Percentiles rank a stretch among this genome's conserved stretches.
Evolutionary conservation across 2,888 invertebrate genomes (phyloP).

Genomic region (Brachyptera risi): DNA sequence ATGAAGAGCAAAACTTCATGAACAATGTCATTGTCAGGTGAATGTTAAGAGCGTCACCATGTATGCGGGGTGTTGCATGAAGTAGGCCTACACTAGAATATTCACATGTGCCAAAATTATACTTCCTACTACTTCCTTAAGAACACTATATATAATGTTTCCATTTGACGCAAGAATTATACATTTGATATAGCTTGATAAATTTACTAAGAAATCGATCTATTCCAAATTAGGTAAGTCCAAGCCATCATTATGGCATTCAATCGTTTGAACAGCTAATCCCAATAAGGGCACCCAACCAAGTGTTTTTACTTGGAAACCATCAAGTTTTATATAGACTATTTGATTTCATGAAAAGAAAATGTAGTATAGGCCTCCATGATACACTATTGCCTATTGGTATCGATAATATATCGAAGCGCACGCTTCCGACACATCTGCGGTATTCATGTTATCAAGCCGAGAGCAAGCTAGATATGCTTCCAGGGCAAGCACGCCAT

Average conservation of each 20-base stretch:
- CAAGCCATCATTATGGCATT: conserved; percentile 27
- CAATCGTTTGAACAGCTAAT: conserved; percentile 22
- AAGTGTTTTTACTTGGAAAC: conserved; percentile 25
- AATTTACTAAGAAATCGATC: conserved; percentile 14
- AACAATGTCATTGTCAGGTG: no score
- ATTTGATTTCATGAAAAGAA: conserved; percentile 11
- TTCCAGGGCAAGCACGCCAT: not conserved
- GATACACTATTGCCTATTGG: not conserved
- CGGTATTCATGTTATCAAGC: not conserved
- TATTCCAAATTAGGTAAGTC: conserved; percentile 26
- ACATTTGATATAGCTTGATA: conserved; percentile 21
- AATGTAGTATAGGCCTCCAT: conserved; percentile 17
- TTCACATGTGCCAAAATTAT: no score
- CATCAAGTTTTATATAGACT: conserved; percentile 18
- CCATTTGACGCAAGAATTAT: conserved; percentile 15
- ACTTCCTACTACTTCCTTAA: no score
- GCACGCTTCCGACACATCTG: conserved; percentile 21
- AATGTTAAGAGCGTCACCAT: no score
- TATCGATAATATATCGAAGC: not conserved
- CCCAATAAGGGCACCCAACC: conserved; percentile 24
- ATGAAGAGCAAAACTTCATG: not conserved
- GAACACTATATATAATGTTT: no score
- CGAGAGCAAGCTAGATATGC: not conserved
- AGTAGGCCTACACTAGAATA: no score
- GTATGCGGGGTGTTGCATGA: no score